Base-by-base conservation (phyloP, 2,888 invertebrate species). In the Clostera curtula region DNA sequence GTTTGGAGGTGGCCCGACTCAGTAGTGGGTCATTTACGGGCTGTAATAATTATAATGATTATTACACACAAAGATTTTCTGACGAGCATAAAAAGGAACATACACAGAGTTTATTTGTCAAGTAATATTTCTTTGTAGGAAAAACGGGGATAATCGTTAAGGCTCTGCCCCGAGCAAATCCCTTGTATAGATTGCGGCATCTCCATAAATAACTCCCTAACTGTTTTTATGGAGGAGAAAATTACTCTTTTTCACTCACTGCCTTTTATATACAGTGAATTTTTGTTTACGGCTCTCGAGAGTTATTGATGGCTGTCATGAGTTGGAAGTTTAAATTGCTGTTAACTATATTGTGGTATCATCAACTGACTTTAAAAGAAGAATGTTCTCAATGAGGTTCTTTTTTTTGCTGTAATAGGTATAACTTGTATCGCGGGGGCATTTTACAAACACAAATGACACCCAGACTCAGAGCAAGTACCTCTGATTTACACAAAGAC, bases 191-290 rank as follows among this genome's bases (percentile, higher is more conserved):
- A 79, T 76, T 74, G 79, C 69, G 75, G 75, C 73, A 73, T 74
- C 79, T 70, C 66, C 74, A 75, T 79, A 82, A 82, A 82, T 82
- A 80, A 77, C 77, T 69, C 61, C 63, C 68, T 68, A 75, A 75
- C 75, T 77, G 76, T 77, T 80, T 80, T 79, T 80, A 77, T 79
- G 75, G 75, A 70, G 73, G 74, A 73, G 69, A 69, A 70, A 69
- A 70, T 70, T 69, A 67, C 68, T 67, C 67, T 70, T 69, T n/a
- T 69, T 68, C 69, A 71, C 68, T 76, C 69, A 71, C 61, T 73
- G 73, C 72, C 60, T 69, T 69, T 73, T 70, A 72, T 73, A 62
- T 62, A 66, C 59, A 43, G 53, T 51, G 56, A 55, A 56, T 63
- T 72, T 69, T 64, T 67, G 60, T 68, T 70, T 71, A 70, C 65